Evolutionary conservation across 2,113 vertebrate genomes (phyloP).

Genomic region (Egretta garzetta): DNA sequence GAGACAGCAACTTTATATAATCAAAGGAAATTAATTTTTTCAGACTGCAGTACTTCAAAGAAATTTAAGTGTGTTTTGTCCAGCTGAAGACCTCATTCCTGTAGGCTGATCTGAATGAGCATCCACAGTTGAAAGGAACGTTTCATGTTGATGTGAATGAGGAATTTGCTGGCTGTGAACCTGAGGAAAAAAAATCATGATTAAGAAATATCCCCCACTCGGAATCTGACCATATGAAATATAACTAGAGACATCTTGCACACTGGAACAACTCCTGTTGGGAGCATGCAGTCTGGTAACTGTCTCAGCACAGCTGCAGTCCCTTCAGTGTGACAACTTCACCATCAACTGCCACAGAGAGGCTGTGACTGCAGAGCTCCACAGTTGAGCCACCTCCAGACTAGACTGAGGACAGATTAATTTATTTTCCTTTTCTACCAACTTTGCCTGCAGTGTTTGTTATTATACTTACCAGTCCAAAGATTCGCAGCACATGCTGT

Average conservation of each 20-base stretch:
- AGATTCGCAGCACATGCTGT: conserved; percentile 20
- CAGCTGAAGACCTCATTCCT: not conserved
- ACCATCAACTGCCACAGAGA: conserved; percentile 38
- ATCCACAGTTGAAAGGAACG: not conserved
- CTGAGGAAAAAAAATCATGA: not conserved
- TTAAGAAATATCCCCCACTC: conserved; percentile 43
- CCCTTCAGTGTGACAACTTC: conserved; percentile 58
- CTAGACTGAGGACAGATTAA: conserved; percentile 41
- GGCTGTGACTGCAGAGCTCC: conserved; percentile 7
- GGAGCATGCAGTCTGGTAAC: conserved; percentile 39
- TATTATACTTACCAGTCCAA: conserved; percentile 25
- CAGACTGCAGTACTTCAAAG: not conserved
- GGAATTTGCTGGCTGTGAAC: conserved; percentile 34
- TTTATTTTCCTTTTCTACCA: conserved; percentile 52
- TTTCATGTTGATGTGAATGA: conserved; percentile 13
- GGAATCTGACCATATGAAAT: not conserved
- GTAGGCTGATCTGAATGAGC: not conserved
- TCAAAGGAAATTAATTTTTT: not conserved
- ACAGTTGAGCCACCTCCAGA: conserved; percentile 31
- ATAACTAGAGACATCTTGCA: not conserved
- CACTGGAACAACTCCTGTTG: conserved; percentile 38
- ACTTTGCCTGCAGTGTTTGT: conserved; percentile 49
- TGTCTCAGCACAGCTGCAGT: conserved; percentile 62
- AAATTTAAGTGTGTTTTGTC: not conserved
- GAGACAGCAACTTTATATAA: not conserved